Base-by-base conservation (phyloP, 2,797 vertebrate genomes). In the Sebastiscus albofasciatus region DNA sequence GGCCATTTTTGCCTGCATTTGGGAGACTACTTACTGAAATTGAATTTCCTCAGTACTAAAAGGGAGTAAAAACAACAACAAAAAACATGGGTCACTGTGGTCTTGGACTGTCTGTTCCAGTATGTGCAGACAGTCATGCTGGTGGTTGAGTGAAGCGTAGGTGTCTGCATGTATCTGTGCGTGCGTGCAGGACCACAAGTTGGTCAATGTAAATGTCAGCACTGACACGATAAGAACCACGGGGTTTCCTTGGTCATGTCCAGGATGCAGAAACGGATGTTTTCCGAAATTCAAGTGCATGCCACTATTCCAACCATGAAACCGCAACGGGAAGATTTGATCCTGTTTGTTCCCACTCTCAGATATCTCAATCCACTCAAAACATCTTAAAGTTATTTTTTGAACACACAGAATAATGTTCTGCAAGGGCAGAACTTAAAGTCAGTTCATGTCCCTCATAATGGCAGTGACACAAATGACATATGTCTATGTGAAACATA, bases 181-280 rank as follows among this genome's bases (percentile, higher is more conserved):
- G 65, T 81, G 78, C 69, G 58, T 65, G 46, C 6, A 22, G 39
- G 36, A 76, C 92, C 91, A 88, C 91, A 83, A 52, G 54, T 74
- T 69, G 67, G 85, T 79, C 49, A 71, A 76, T 1, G 27, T 76
- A 82, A 74, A 86, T 75, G 82, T 82, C 78, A 86, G 74, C 58
- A 54, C 34, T 81, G 81, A 87, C 82, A 80, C 76, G 16, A 66
- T 59, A 58, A 9, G 67, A 83, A 93, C 93, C 92, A 56, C 82
- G 84, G 94, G 90, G 61, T 94, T 95, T 94, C 92, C 94, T 91
- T 2, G 89, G 90, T 90, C 73, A n/a, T 77, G 85, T 84, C 75
- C 54, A 52, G 42, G 12, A 68, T 49, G 67, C 12, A 79, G 73
- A 66, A 75, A 72, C 71, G n/a, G 86, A 93, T 90, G 90, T 90